Base-by-base conservation (phyloP, 1,140 invertebrate species). In the Stegodyphus dumicola region DNA sequence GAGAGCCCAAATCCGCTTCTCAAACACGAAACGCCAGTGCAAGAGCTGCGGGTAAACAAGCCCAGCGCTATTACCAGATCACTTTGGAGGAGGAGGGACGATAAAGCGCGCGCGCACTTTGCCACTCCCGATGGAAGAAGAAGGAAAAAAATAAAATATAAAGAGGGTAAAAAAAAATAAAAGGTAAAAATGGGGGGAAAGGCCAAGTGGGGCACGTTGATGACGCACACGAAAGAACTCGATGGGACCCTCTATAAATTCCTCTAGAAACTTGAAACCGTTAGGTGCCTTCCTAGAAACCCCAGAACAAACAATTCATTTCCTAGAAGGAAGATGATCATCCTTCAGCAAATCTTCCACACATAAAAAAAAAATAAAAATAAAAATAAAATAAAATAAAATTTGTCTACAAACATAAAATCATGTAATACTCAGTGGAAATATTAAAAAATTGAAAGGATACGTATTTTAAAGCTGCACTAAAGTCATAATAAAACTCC, bases 61-160 rank as follows among this genome's bases (percentile, higher is more conserved):
- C 49, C 65, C 64, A 52, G 76, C 76, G 76, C 76, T 65, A 80
- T 71, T 80, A 70, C 77, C 77, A 48, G 71, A 74, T 74, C 71
- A 53, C 77, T 48, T 33, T 56, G 52, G 67, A 73, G 56, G 56
- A 64, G 73, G 52, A 49, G 15, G 49, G 54, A 65, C 13, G 49
- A 74, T 11, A 56, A 18, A 67, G 65, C 49, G 52, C 9, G 18
- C 15, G 52, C 33, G 10, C 33, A 48, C 18, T 49, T 5, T n/a
- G 11, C 51, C 71, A 53, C 17, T 5, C 56, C 75, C 33, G 33
- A 77, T 7, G 9, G 65, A 18, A n/a, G n/a, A 67, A 67, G 17
- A 67, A 67, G 65, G n/a, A 67, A 67, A 67, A 67, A 67, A 33
- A 33, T 33, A 33, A 33, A 33, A 52, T 71, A 71, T 49, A 71